A percentile compares a stretch with the other conserved stretches of the same genome.
phyloP scores from a whole-genome alignment of 2,797 vertebrate species.

The Sardinella longiceps region DNA sequence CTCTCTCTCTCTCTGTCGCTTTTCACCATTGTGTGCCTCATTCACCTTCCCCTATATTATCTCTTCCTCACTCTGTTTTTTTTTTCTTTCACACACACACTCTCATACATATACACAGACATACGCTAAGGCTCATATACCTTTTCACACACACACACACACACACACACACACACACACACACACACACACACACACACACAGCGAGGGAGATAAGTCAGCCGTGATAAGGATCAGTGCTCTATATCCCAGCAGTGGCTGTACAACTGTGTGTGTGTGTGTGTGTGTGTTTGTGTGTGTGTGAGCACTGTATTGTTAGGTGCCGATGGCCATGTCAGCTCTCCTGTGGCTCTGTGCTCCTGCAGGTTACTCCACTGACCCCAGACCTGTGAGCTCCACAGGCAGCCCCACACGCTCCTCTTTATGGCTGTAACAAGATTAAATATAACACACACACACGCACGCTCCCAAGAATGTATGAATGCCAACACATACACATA shows the following conservation, averaged over 20 bases:
- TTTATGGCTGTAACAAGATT: not conserved
- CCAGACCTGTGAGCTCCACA: not conserved
- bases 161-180: not conserved
- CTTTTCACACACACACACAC: not conserved
- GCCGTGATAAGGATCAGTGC: not conserved
- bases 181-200: conserved; percentile 1
- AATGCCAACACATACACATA: not conserved
- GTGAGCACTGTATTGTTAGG: not conserved
- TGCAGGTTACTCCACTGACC: conserved; percentile 6
- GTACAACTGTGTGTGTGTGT: not conserved
- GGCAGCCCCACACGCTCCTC: not conserved
- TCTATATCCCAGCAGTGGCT: not conserved
- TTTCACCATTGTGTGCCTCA: too few species aligned
- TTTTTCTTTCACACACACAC: not conserved
- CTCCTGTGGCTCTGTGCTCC: not conserved
- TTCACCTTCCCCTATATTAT: too few species aligned
- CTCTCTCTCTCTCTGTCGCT: too few species aligned
- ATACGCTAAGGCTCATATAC: too few species aligned
- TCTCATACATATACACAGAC: not conserved
- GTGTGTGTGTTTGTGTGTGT: not conserved
- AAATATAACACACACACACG: not conserved
- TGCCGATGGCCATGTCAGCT: not conserved
- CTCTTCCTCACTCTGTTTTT: too few species aligned
- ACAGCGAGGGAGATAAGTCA: not conserved
- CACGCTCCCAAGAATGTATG: too few species aligned